Percentiles rank a stretch among this genome's conserved stretches.
These are phyloP conservation scores for Patella depressa DNA, from an alignment of 2,888 invertebrate species.

Conservation along the genomic window DNA sequence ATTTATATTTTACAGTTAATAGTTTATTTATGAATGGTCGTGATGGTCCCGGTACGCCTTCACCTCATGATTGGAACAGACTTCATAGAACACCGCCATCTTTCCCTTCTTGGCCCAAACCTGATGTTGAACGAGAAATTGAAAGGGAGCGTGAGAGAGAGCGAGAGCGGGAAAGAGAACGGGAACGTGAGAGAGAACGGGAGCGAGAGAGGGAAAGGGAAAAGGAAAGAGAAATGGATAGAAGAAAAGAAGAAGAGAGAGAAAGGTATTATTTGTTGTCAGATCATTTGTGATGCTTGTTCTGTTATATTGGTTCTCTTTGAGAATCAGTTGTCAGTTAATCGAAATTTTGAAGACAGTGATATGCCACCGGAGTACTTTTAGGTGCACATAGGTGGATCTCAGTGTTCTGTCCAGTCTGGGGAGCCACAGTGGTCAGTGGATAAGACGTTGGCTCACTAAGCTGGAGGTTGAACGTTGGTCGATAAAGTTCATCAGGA, in stretches of 20 bases:
- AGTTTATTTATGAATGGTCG: slow-evolving; percentile 42
- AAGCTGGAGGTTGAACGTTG: too few relatives aligned
- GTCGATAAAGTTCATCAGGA: too few relatives aligned
- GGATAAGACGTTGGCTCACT: too few relatives aligned
- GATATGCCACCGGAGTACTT: too few relatives aligned
- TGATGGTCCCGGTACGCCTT: slow-evolving; percentile 52
- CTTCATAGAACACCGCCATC: slow-evolving; percentile 65
- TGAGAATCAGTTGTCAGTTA: too few relatives aligned
- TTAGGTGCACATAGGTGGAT: too few relatives aligned
- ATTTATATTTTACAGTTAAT: slow-evolving; percentile 20
- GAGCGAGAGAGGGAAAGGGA: slow-evolving; percentile 29
- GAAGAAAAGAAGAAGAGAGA: slow-evolving; percentile 49
- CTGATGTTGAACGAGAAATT: slow-evolving; percentile 43
- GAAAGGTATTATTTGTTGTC: slow-evolving; percentile 34
- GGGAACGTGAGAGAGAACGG: slow-evolving; percentile 33
- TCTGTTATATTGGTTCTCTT: not conserved
- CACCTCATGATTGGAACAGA: slow-evolving; percentile 65
- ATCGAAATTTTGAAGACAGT: too few relatives aligned
- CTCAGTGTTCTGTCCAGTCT: too few relatives aligned
- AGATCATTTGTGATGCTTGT: not conserved
- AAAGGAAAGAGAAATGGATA: slow-evolving; percentile 28
- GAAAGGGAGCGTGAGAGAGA: slow-evolving; percentile 50
- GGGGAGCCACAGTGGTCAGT: too few relatives aligned
- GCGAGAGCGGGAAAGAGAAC: slow-evolving; percentile 38
- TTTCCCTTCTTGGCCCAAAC: slow-evolving; percentile 59